These are phyloP conservation scores for Pachycephala philippinensis DNA, from an alignment of 2,113 vertebrate species.

Conservation along the genomic window DNA sequence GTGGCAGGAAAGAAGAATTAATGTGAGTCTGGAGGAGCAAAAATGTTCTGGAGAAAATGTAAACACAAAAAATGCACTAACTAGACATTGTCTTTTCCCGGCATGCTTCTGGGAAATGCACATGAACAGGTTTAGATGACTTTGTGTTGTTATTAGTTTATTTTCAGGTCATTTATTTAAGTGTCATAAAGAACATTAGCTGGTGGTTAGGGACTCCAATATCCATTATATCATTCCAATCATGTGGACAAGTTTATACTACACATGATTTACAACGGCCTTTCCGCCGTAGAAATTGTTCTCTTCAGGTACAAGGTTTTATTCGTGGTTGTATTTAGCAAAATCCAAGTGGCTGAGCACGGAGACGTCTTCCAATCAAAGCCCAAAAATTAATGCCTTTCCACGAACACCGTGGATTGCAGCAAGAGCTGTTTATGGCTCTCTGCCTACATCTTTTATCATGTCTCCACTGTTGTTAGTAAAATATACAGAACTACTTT, in stretches of 20 bases:
- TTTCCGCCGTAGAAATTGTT: neutral
- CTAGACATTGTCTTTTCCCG: neutral
- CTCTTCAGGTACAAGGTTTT: slow-evolving; percentile 39
- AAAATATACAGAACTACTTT: slow-evolving; percentile 67
- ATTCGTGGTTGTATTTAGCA: neutral
- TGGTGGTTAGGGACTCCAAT: slow-evolving; percentile 43
- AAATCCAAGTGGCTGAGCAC: slow-evolving; percentile 3
- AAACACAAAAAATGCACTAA: slow-evolving; percentile 27
- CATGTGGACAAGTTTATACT: slow-evolving; percentile 53
- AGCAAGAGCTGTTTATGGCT: slow-evolving; percentile 31
- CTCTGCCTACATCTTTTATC: slow-evolving; percentile 57
- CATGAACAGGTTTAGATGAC: slow-evolving; percentile 23
- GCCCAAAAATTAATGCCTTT: slow-evolving; percentile 36
- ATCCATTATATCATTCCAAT: slow-evolving; percentile 55
- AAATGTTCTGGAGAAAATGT: neutral
- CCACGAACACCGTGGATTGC: neutral
- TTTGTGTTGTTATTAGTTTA: slow-evolving; percentile 28
- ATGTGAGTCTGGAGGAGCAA: neutral
- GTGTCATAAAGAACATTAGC: slow-evolving; percentile 58
- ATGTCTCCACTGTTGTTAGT: slow-evolving; percentile 59
- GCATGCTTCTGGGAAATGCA: slow-evolving; percentile 7
- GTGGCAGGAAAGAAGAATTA: neutral
- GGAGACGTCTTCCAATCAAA: slow-evolving; percentile 8
- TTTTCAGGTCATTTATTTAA: slow-evolving; percentile 59
- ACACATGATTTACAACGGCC: slow-evolving; percentile 27